These are phyloP conservation scores for Sialis lutaria DNA, from an alignment of 2,888 invertebrate species.

Conservation along the genomic window DNA sequence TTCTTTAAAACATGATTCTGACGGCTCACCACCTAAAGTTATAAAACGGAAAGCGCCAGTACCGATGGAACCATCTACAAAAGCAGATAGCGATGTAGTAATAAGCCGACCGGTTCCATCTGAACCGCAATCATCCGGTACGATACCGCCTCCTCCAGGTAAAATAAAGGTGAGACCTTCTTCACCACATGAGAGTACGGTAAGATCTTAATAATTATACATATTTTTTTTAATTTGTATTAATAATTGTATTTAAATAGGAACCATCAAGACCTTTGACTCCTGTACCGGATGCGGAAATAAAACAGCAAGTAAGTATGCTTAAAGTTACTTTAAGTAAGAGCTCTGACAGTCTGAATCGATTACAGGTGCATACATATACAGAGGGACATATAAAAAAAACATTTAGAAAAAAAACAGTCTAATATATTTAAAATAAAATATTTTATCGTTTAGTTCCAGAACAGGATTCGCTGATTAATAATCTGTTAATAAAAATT, in stretches of 20 bases:
- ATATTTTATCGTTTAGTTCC: no score
- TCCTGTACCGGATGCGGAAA: slow-evolving; percentile 6
- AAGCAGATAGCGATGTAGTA: slow-evolving; percentile 13
- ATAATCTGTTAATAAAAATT: no score
- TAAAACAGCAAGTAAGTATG: no score
- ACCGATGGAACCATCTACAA: slow-evolving; percentile 10
- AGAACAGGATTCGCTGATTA: no score
- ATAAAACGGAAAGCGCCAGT: slow-evolving; percentile 26
- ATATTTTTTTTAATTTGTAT: no score
- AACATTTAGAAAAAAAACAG: no score
- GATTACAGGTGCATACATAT: no score
- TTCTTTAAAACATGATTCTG: slow-evolving; percentile 14
- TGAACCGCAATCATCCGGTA: slow-evolving; percentile 28
- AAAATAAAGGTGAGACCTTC: slow-evolving; percentile 5
- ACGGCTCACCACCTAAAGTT: slow-evolving; percentile 31
- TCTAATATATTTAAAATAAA: no score
- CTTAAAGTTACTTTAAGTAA: no score
- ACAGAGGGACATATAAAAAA: no score
- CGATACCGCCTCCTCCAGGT: slow-evolving; percentile 29
- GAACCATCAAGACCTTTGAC: slow-evolving; percentile 1
- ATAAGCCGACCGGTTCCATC: slow-evolving; percentile 29
- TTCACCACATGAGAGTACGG: not conserved
- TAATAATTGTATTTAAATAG: not conserved
- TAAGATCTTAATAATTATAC: no score
- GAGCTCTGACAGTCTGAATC: no score